Percentiles rank a stretch among this genome's conserved stretches.
Evolutionary conservation across 2,113 vertebrate genomes (phyloP).

Genomic region (Isichthys henryi): DNA sequence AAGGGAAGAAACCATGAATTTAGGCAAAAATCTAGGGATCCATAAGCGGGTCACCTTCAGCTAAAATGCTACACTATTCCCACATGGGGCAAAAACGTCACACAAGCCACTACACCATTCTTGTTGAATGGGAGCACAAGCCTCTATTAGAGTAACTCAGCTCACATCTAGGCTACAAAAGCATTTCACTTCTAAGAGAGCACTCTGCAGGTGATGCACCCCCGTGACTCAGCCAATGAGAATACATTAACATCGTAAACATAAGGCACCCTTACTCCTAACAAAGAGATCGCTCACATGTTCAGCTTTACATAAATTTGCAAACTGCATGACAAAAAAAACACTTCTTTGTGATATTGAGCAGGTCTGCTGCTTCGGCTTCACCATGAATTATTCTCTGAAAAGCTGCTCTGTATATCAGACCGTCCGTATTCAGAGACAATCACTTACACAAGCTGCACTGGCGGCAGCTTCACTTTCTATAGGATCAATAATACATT

Average conservation of each 20-base stretch:
- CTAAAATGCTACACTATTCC: background rate
- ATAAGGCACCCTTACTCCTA: background rate
- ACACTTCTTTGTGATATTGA: background rate
- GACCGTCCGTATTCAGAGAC: background rate
- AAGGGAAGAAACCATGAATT: background rate
- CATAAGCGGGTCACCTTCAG: background rate
- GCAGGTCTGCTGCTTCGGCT: background rate
- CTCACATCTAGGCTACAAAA: background rate
- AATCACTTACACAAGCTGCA: background rate
- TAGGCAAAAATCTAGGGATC: background rate
- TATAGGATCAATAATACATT: background rate
- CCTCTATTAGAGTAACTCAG: background rate
- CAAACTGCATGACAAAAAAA: background rate
- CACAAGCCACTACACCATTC: background rate
- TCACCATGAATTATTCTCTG: background rate
- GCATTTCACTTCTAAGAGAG: background rate
- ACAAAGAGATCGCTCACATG: conserved; percentile 1
- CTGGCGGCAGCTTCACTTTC: background rate
- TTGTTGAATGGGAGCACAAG: background rate
- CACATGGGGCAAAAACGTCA: background rate
- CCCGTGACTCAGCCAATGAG: background rate
- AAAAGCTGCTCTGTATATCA: background rate
- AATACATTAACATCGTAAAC: conserved; percentile 15
- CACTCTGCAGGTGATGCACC: background rate
- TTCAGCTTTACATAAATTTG: background rate